phyloP scores from a whole-genome alignment of 2,113 vertebrate species.

The Canis aureus region DNA sequence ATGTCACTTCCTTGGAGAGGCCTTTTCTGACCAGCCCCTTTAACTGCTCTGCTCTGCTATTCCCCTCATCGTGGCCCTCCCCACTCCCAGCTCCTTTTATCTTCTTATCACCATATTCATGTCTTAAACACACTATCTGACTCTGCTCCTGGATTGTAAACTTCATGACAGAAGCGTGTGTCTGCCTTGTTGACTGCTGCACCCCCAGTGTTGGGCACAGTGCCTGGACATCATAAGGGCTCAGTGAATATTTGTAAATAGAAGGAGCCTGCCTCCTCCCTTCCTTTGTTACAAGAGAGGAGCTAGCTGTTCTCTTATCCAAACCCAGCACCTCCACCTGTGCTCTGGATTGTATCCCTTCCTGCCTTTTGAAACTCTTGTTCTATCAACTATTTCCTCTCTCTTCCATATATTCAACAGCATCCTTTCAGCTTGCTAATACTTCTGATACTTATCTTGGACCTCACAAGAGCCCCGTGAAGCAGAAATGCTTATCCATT shows the following conservation, averaged over 20 bases:
- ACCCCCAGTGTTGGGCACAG: background rate
- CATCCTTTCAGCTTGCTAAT: background rate
- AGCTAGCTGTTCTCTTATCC: background rate
- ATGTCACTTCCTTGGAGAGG: background rate
- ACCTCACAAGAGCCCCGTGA: background rate
- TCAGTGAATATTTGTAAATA: background rate
- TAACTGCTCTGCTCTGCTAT: background rate
- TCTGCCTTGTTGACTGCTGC: background rate
- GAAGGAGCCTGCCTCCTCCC: background rate
- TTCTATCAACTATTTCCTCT: background rate
- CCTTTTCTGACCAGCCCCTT: background rate
- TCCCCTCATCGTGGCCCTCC: background rate
- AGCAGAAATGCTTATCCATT: background rate
- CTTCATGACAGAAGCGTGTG: rapidly evolving
- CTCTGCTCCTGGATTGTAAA: background rate
- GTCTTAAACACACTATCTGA: background rate
- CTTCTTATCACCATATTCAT: background rate
- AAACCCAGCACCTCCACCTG: background rate
- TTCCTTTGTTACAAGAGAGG: background rate
- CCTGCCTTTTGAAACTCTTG: background rate
- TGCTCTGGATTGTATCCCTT: background rate
- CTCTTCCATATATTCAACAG: background rate
- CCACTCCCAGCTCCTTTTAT: background rate
- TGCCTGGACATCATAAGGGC: background rate
- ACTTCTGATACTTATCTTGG: background rate